phyloP scores from a whole-genome alignment of 2,888 invertebrate species.

The Platycheirus rosarum region DNA sequence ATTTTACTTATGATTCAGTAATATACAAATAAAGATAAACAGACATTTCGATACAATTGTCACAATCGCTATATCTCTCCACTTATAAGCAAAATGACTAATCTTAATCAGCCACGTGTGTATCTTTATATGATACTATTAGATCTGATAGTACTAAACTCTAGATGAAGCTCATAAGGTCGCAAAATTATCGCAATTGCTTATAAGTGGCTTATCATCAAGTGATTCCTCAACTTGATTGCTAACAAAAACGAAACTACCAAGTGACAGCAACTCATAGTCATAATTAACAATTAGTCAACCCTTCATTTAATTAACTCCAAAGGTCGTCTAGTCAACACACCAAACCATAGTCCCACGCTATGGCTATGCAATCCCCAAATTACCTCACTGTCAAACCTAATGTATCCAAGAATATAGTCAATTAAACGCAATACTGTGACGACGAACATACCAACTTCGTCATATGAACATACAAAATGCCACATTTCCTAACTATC shows the following conservation, averaged over 20 bases:
- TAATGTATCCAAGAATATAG: neutral
- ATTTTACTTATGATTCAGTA: too few species aligned
- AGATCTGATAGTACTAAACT: too few species aligned
- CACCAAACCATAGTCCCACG: slow-evolving; percentile 13
- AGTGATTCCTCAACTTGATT: neutral
- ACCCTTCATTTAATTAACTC: neutral
- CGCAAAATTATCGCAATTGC: too few species aligned
- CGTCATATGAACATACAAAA: slow-evolving; percentile 20
- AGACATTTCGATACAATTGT: too few species aligned
- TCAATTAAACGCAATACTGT: slow-evolving; percentile 23
- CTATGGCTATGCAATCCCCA: neutral
- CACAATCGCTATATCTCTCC: too few species aligned
- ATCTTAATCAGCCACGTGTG: too few species aligned
- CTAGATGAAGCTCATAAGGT: too few species aligned
- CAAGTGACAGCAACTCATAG: neutral
- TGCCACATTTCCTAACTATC: slow-evolving; percentile 30
- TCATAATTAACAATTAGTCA: neutral
- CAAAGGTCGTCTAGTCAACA: slow-evolving; percentile 3
- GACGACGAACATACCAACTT: neutral
- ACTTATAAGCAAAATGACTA: too few species aligned
- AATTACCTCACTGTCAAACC: slow-evolving; percentile 16
- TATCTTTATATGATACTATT: too few species aligned
- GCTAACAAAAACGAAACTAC: neutral
- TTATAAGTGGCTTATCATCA: neutral
- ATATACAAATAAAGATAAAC: too few species aligned